Conservation (phyloP, 1,140 invertebrate species). For the Drosophila elegans region DNA sequence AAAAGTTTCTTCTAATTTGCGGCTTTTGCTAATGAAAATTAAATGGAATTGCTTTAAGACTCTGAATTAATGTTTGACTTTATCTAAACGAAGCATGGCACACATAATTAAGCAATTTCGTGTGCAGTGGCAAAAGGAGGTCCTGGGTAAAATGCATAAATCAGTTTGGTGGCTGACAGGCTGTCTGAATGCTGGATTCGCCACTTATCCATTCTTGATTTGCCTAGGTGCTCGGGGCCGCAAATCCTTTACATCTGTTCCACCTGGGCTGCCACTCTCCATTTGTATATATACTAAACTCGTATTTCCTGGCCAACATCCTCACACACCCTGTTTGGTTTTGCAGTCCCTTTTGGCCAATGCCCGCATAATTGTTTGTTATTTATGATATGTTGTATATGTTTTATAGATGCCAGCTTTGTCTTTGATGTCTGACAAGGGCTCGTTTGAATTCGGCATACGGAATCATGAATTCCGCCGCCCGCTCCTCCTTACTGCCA, state of each 20-base stretch:
- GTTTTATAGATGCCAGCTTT: conserved; percentile 18
- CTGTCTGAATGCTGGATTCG: conserved; percentile 51
- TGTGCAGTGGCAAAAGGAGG: conserved; percentile 5
- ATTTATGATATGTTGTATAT: conserved; percentile 69
- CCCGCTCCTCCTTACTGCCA: not conserved
- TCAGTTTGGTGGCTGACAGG: conserved; percentile 69
- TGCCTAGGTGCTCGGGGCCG: conserved; percentile 13
- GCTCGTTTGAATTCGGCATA: not conserved
- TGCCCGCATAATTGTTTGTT: conserved; percentile 76
- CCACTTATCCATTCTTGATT: conserved; percentile 42
- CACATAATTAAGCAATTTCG: conserved; percentile 48
- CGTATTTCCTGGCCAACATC: not conserved
- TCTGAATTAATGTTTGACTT: conserved; percentile 71
- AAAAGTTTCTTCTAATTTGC: conserved; percentile 72
- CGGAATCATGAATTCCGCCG: not conserved
- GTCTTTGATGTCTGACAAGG: conserved; percentile 41
- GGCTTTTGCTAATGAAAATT: conserved; percentile 78
- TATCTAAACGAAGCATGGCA: conserved; percentile 12
- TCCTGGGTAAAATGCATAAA: conserved; percentile 61
- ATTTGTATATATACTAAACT: too few species aligned
- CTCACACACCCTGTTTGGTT: not conserved
- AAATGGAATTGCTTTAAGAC: conserved; percentile 77
- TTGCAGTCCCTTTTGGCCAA: conserved; percentile 7
- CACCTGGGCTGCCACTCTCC: conserved; percentile 2
- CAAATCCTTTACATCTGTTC: conserved; percentile 21